These are phyloP conservation scores for Anniella stebbinsi DNA, from an alignment of 2,797 vertebrate species.

Conservation along the genomic window DNA sequence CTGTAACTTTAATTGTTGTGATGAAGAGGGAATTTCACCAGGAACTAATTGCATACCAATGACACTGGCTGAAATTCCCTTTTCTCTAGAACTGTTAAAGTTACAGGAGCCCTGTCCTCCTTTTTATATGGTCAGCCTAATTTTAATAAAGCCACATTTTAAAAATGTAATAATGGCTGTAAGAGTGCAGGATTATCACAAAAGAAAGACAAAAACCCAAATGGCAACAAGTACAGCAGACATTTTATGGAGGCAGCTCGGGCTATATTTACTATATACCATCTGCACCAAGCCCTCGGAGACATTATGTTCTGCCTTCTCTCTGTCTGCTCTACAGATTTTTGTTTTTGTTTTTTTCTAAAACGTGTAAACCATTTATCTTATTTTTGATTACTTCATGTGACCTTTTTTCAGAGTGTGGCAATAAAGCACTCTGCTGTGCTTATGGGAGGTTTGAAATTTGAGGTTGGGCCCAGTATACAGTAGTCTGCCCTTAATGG, in stretches of 20 bases:
- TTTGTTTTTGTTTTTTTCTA: conserved; percentile 44
- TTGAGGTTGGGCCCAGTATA: conserved; percentile 73
- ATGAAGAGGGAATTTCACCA: no score
- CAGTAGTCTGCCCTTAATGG: conserved; percentile 68
- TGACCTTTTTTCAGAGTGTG: conserved; percentile 75
- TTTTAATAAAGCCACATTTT: neutral
- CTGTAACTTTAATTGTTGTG: no score
- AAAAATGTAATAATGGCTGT: neutral
- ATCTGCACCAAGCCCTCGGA: conserved; percentile 65
- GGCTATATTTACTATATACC: conserved; percentile 69
- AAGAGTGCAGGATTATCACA: conserved; percentile 52
- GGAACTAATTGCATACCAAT: no score
- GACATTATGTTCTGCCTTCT: conserved; percentile 59
- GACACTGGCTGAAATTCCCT: no score
- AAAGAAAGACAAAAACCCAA: conserved; percentile 47
- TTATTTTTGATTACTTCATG: conserved; percentile 72
- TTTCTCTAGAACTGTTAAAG: no score
- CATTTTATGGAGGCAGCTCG: conserved; percentile 55
- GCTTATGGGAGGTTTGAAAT: conserved; percentile 63
- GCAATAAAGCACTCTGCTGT: conserved; percentile 67
- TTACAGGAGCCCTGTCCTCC: no score
- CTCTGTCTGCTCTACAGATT: conserved; percentile 60
- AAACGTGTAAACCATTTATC: conserved; percentile 71
- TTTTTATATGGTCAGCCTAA: no score
- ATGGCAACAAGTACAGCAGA: conserved; percentile 31